Percentiles rank a stretch among this genome's conserved stretches.
Conservation (phyloP, 1,140 invertebrate species). For the Temnothorax longispinosus region DNA sequence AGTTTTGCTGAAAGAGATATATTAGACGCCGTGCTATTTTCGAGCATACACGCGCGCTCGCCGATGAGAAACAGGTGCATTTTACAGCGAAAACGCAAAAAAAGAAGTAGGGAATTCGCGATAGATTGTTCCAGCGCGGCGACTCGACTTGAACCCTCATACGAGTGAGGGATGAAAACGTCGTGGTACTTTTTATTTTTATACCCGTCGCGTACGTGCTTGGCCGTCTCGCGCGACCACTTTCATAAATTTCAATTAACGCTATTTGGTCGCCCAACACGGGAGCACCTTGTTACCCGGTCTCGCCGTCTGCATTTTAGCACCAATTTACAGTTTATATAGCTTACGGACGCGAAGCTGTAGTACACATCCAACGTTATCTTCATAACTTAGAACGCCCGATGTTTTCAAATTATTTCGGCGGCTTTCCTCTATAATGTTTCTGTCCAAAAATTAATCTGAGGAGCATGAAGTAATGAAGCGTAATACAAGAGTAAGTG, state of each 20-base stretch:
- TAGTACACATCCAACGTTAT: constrained; percentile 6
- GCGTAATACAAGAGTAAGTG: background rate
- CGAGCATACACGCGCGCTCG: background rate
- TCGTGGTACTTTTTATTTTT: constrained; percentile 47
- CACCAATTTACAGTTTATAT: constrained; percentile 61
- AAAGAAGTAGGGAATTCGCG: background rate
- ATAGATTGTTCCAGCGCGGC: constrained; percentile 16
- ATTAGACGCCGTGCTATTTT: constrained; percentile 21
- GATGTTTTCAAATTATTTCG: constrained; percentile 64
- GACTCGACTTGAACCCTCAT: background rate
- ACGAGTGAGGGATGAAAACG: constrained; percentile 14
- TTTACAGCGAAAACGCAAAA: background rate
- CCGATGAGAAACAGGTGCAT: constrained; percentile 27
- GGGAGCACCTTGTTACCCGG: constrained; percentile 52
- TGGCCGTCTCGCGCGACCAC: constrained; percentile 47
- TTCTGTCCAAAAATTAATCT: background rate
- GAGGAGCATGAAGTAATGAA: background rate
- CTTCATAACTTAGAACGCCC: constrained; percentile 30
- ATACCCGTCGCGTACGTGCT: constrained; percentile 45
- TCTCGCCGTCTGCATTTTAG: constrained; percentile 56
- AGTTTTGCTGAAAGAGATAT: constrained; percentile 22
- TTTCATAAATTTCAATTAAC: constrained; percentile 63
- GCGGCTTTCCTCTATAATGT: background rate
- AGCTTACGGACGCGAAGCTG: constrained; percentile 24
- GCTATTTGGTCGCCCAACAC: constrained; percentile 54